Conservation (phyloP, 2,888 invertebrate species). For the Margaritifera margaritifera region DNA sequence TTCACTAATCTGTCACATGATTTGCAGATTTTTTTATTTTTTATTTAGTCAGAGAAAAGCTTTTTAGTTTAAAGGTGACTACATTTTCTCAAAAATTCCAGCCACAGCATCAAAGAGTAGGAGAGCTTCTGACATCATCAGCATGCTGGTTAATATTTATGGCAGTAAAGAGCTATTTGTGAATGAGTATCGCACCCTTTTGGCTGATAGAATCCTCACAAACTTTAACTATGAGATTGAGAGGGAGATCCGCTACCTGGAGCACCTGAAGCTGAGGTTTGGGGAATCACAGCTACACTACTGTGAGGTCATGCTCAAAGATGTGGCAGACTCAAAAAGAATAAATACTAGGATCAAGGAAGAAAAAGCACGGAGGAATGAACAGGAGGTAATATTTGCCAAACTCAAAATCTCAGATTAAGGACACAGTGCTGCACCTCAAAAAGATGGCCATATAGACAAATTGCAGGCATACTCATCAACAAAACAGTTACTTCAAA, state of each 20-base stretch:
- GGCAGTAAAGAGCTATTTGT: slow-evolving; percentile 98
- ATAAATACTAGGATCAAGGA: slow-evolving; percentile 81
- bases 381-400: slow-evolving; percentile 26
- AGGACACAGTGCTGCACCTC: too few relatives aligned
- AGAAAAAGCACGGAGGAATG: slow-evolving; percentile 47
- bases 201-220: slow-evolving; percentile 82
- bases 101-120: slow-evolving; percentile 78
- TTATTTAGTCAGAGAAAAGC: not conserved
- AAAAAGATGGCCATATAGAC: too few relatives aligned
- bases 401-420: too few relatives aligned
- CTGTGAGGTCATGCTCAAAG: slow-evolving; percentile 99
- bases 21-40: not conserved
- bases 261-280: slow-evolving; percentile 91
- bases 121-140: slow-evolving; percentile 91
- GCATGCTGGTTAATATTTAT: slow-evolving; percentile 98
- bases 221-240: slow-evolving; percentile 87
- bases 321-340: slow-evolving; percentile 94
- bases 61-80: not conserved
- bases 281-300: slow-evolving; percentile 96
- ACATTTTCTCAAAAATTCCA: slow-evolving; percentile 51
- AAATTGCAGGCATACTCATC: too few relatives aligned
- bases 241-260: slow-evolving; percentile 82
- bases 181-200: slow-evolving; percentile 94
- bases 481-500: too few relatives aligned
- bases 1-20: not conserved